Base-by-base conservation (phyloP, 1,140 invertebrate species). In the Argopecten irradians region DNA sequence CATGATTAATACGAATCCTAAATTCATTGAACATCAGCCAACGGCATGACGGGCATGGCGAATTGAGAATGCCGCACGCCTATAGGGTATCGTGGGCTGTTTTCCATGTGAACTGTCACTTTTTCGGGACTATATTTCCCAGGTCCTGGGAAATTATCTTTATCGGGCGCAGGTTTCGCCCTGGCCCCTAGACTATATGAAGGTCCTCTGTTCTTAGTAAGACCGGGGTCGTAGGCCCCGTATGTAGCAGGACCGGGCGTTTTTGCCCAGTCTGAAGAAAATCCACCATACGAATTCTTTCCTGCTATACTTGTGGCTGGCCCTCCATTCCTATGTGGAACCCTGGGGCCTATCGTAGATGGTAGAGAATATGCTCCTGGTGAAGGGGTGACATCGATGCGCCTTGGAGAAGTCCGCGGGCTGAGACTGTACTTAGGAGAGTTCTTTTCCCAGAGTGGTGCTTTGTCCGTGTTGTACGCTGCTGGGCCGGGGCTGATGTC, bases 241-340 rank as follows among this genome's bases (percentile, higher is more conserved):
- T 94, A 94, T 16, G 32, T 82, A 0, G 92, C 92, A 1, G 93
- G 93, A 34, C 93, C 93, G 0, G 93, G 93, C 1, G 92, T 91
- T 87, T 90, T 91, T 71, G 93, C 90, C 83, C 91, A 88, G 83
- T 94, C 93, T 83, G 90, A 88, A 39, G 92, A 86, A 82, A 92
- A 93, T 82, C 88, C 89, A 85, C 85, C 71, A 13, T 90, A 89
- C 32, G 33, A 36, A 8, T 83, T 90, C 28, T 86, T 91, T 5
- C 90, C 90, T 36, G 28, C 55, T 22, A 92, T 87, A 16, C 88
- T 82, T 7, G 88, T 46, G 9, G 89, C 90, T 22, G 91, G 87
- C 16, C 86, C 92, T 14, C 91, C 89, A 33, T 83, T 87, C 34
- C 85, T 87, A 43, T 86, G 82, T 0, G 91, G 91, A 1, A 89